A percentile compares a stretch with the other conserved stretches of the same genome.
phyloP scores from a whole-genome alignment of 2,113 vertebrate species.

The Callopanchax toddi region DNA sequence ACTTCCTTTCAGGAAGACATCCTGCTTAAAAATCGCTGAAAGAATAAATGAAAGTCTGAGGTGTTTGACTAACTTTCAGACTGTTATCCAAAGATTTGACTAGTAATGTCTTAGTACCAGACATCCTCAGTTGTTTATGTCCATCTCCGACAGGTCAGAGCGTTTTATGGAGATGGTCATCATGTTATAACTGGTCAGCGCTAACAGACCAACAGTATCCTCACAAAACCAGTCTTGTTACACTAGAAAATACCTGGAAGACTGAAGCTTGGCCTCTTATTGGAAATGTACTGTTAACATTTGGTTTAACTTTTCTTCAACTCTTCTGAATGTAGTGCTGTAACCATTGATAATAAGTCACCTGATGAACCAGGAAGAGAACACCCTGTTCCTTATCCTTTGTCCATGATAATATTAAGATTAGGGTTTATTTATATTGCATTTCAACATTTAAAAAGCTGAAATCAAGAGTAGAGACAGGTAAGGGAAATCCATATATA shows the following conservation, averaged over 20 bases:
- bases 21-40: too few species aligned
- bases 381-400: too few species aligned
- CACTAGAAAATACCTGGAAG: not conserved
- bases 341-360: not conserved
- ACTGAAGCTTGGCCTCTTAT: not conserved
- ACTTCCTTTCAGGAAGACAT: too few species aligned
- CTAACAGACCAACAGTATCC: not conserved
- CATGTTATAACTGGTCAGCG: too few species aligned
- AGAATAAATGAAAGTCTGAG: not conserved
- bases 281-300: not conserved
- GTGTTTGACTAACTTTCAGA: not conserved
- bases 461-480: too few species aligned
- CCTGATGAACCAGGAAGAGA: not conserved
- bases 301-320: not conserved
- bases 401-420: too few species aligned
- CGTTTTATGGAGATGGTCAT: too few species aligned
- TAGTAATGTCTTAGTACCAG: not conserved
- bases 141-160: too few species aligned
- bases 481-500: too few species aligned
- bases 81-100: not conserved
- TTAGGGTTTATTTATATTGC: too few species aligned
- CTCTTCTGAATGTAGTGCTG: not conserved
- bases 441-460: too few species aligned
- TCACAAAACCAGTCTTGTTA: not conserved
- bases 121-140: not conserved